Evolutionary conservation across 2,888 invertebrate genomes (phyloP), one percentile per base, ranked within the genome.

Genomic region (Eilema depressum): DNA sequence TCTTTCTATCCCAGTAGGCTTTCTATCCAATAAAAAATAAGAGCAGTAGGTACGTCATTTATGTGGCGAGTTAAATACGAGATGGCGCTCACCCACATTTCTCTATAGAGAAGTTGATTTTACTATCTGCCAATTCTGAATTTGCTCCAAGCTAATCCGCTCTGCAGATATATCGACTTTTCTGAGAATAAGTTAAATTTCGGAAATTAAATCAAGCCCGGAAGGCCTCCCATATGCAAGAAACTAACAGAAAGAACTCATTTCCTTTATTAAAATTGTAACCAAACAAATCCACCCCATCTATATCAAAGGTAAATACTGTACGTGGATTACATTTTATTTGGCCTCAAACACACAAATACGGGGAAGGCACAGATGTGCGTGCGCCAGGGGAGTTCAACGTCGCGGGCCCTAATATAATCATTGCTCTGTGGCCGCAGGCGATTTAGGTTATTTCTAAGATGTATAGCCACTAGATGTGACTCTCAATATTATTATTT

Each of bases 341-440:
- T 73, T 64, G 78, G 62, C 57, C 23, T 41, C 68, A 71, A 66
- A 69, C 63, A 66, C 25, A 73, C 37, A 63, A 56, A 10, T 68
- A 70, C 26, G 69, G 71, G 14, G 62, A 63, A 71, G 59, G 53
- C 67, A 57, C 75, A 73, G 70, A 64, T 68, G 65, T 70, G 69
- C 69, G 64, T 67, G 68, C 41, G 37, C 62, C 57, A 14, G n/a
- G 73, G 56, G 71, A 74, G 70, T 69, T 76, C 62, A 70, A 74
- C 75, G 67, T 80, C 67, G 66, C 56, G 73, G 41, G 53, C 63
- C 59, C 77, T 73, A 82, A 77, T 71, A 77, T 70, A 71, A 77
- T 77, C 80, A 82, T 82, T 79, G 70, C 69, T 79, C 73, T 77
- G 62, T 71, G 71, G 74, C 82, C 70, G 80, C 77, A 20, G 75